Evolutionary conservation across 1,140 invertebrate genomes (phyloP).

Genomic region (Drosophila truncata): DNA sequence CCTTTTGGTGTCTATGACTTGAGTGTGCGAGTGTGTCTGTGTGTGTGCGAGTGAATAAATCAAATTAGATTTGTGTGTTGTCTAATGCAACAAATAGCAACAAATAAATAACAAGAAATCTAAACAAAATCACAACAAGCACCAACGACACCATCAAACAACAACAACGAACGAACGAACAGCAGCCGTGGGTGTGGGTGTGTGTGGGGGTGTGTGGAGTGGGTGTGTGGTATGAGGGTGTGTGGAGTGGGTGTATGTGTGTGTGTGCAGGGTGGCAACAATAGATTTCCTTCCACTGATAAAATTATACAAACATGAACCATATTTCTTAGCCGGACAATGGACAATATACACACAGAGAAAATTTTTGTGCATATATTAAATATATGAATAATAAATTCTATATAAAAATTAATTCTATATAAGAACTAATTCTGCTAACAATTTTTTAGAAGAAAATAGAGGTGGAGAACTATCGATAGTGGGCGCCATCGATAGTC

Average conservation of each 20-base stretch:
- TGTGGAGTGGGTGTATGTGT: neutral
- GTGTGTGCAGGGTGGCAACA: slow-evolving; percentile 20
- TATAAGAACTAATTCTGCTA: neutral
- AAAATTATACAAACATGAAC: slow-evolving; percentile 59
- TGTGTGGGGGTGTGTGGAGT: neutral
- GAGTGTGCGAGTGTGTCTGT: slow-evolving; percentile 1
- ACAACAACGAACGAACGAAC: slow-evolving; percentile 27
- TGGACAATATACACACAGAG: slow-evolving; percentile 35
- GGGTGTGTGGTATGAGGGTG: neutral
- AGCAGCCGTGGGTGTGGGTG: slow-evolving; percentile 17
- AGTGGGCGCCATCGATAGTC: too few species aligned
- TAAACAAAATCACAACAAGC: slow-evolving; percentile 74
- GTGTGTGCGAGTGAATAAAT: slow-evolving; percentile 63
- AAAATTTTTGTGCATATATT: neutral
- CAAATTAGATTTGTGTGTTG: slow-evolving; percentile 78
- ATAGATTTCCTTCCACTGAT: slow-evolving; percentile 61
- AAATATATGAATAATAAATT: too few species aligned
- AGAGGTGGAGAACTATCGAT: too few species aligned
- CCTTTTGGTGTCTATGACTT: neutral
- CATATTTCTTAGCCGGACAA: slow-evolving; percentile 77
- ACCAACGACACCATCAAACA: slow-evolving; percentile 44
- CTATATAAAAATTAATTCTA: too few species aligned
- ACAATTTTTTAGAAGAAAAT: neutral
- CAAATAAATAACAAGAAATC: slow-evolving; percentile 81
- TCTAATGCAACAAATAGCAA: slow-evolving; percentile 72